A percentile compares a stretch with the other conserved stretches of the same genome.
Conservation (phyloP, 2,797 vertebrate genomes). For the Sphenopsis melanotis region DNA sequence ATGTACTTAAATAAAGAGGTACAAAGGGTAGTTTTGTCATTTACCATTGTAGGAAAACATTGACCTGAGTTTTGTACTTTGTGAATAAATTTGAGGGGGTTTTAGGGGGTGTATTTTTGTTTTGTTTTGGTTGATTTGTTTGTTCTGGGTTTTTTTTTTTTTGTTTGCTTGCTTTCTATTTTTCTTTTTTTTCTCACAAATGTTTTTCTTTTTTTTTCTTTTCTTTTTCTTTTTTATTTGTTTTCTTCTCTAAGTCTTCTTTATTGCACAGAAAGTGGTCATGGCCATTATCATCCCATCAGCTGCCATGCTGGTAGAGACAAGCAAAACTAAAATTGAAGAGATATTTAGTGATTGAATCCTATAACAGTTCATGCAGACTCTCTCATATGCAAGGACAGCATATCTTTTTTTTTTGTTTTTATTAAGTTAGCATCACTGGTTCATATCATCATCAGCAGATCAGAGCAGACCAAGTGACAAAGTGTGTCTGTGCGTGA, state of each 20-base stretch:
- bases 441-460: background rate
- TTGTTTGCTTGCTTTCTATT: background rate
- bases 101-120: background rate
- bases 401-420: background rate
- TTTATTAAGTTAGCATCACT: background rate
- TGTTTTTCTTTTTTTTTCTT: no score
- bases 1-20: background rate
- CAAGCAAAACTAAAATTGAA: background rate
- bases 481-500: background rate
- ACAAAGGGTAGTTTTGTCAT: background rate
- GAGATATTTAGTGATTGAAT: background rate
- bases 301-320: background rate
- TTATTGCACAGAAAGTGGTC: rapidly evolving
- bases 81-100: rapidly evolving
- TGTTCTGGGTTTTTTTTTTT: no score
- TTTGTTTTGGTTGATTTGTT: background rate
- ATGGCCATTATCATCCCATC: background rate
- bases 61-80: background rate
- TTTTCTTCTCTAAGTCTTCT: background rate
- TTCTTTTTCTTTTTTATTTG: background rate
- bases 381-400: background rate
- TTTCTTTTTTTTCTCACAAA: no score
- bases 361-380: background rate
- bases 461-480: background rate
- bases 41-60: background rate